These are phyloP conservation scores for Epinephelus cyanopodus DNA, from an alignment of 2,113 vertebrate species.

Conservation along the genomic window DNA sequence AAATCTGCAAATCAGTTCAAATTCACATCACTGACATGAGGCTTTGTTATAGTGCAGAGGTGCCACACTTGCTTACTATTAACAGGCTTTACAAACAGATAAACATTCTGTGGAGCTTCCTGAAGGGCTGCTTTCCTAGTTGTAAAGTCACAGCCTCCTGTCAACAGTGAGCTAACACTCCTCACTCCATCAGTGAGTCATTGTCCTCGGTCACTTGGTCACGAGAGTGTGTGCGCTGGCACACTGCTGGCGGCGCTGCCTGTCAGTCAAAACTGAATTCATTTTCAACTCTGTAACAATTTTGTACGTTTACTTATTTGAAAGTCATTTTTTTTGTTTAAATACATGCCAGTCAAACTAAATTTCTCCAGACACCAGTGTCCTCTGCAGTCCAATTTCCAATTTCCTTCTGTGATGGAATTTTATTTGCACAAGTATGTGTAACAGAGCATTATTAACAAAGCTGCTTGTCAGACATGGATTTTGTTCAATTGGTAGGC, in stretches of 20 bases:
- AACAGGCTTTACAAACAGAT: neutral
- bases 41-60: neutral
- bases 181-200: neutral
- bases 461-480: neutral
- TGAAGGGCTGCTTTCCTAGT: neutral
- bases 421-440: neutral
- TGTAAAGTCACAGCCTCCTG: slow-evolving; percentile 6
- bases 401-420: neutral
- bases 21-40: neutral
- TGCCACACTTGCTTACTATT: neutral
- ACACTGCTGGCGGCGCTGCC: neutral
- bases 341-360: neutral
- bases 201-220: neutral
- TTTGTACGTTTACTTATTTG: neutral
- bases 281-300: neutral
- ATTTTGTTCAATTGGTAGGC: neutral
- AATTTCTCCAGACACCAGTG: neutral
- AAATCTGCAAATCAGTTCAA: neutral
- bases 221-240: neutral
- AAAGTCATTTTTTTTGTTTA: neutral
- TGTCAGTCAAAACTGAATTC: neutral
- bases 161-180: neutral
- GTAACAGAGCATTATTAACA: neutral
- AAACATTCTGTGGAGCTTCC: neutral
- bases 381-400: neutral